phyloP scores from a whole-genome alignment of 2,797 vertebrate species.

The Myotis daubentonii region DNA sequence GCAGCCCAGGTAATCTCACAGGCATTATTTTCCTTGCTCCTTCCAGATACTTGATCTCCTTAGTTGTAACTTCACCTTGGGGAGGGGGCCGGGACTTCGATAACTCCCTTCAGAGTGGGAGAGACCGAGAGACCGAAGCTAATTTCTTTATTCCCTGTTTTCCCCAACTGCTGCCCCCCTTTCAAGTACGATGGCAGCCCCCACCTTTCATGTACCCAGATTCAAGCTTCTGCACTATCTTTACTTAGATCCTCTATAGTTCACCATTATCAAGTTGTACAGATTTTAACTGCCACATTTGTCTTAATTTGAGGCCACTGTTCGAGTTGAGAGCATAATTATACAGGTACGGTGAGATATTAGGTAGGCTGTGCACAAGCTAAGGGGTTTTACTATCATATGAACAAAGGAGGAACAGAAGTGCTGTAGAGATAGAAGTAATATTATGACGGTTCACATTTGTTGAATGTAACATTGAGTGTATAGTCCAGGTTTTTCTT shows the following conservation, averaged over 20 bases:
- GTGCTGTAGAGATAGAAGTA: neutral
- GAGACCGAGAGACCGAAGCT: neutral
- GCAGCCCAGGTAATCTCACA: neutral
- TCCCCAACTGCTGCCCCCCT: neutral
- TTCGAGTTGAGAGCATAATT: neutral
- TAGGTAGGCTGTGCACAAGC: neutral
- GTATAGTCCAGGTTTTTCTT: neutral
- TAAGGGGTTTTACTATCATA: neutral
- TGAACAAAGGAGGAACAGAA: neutral
- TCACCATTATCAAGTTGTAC: neutral
- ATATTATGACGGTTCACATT: neutral
- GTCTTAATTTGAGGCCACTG: neutral
- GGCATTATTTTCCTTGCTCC: neutral
- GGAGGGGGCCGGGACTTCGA: neutral
- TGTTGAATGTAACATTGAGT: neutral
- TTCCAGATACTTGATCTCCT: neutral
- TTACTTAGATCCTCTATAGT: neutral
- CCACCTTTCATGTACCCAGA: neutral
- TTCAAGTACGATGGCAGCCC: neutral
- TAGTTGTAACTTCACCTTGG: neutral
- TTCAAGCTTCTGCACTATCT: neutral
- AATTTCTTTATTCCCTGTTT: neutral
- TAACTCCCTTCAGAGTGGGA: neutral
- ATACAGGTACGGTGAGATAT: neutral
- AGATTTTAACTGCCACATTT: neutral